Evolutionary conservation across 2,113 vertebrate genomes (phyloP), one percentile per base, ranked within the genome.

Genomic region (Melanerpes aurifrons): DNA sequence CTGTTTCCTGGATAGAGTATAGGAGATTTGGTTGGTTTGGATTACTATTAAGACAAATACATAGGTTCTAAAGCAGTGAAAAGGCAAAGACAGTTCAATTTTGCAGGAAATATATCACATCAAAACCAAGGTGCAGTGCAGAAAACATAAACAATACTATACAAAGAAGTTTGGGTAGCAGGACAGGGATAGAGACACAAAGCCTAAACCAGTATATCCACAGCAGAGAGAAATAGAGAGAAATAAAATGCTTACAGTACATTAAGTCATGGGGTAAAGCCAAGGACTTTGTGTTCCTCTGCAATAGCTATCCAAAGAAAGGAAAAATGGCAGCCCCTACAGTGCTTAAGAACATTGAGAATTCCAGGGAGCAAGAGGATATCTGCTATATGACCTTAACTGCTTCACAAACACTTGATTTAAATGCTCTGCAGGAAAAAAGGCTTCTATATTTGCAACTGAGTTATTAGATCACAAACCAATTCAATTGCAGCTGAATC

Each of bases 401-500:
- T 66, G 73, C 48, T 95, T 90, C 50, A 54, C 76, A 90, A 84
- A 59, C 35, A 72, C 86, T 66, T 90, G 63, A 90, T 95, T 84
- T 92, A 81, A 90, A 84, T 86, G 50, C 50, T 84, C 69, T 84
- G 45, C 67, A 64, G 92, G 64, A 66, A 82, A 58, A 85, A 73
- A 67, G 8, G 19, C 79, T 67, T 58, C 58, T 96, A 3, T 88
- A 68, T 93, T 95, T 96, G 72, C 73, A 78, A 43, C 37, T 72
- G 70, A 86, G 74, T 77, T 92, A 70, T 94, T 84, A 90, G 80
- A 86, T 89, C 86, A 88, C 73, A 88, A 84, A 83, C 80, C 81
- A 93, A 90, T 92, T 93, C 93, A 90, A 90, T 92, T 92, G 88
- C 74, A 85, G 74, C 67, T 92, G 89, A 95, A 90, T 96, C 94